Conservation (phyloP, 2,113 vertebrate species). For the Malurus cyaneus region DNA sequence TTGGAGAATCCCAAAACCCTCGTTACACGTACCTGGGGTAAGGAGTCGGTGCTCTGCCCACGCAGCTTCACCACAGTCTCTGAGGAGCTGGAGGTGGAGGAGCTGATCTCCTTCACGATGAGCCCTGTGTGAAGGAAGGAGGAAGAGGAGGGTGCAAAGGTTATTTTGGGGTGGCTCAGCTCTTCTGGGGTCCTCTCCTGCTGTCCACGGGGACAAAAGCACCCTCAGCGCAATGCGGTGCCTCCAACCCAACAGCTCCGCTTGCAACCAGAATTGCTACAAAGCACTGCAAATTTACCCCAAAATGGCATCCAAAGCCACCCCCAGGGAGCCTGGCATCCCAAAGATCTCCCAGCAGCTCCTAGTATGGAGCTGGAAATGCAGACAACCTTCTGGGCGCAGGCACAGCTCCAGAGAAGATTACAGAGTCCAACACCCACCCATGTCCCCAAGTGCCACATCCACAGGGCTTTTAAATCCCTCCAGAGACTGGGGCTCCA, state of each 20-base stretch:
- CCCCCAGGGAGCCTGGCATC: background rate
- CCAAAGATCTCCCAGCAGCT: background rate
- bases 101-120: constrained; percentile 93
- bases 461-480: accelerated
- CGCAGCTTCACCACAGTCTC: constrained; percentile 96
- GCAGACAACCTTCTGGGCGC: background rate
- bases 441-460: background rate
- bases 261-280: background rate
- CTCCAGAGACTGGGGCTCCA: background rate
- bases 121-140: constrained; percentile 76
- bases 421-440: accelerated
- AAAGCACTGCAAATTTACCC: background rate
- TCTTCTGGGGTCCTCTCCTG: accelerated
- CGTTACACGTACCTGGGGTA: constrained; percentile 84
- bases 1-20: background rate
- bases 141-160: background rate
- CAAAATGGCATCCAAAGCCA: background rate
- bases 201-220: background rate
- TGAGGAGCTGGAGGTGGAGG: constrained; percentile 96
- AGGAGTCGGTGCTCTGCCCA: constrained; percentile 94
- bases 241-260: accelerated
- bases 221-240: accelerated
- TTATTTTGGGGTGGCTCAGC: background rate
- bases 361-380: background rate
- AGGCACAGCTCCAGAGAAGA: background rate